Base-by-base conservation (phyloP, 2,797 vertebrate genomes). In the Pseudochromis fuscus region DNA sequence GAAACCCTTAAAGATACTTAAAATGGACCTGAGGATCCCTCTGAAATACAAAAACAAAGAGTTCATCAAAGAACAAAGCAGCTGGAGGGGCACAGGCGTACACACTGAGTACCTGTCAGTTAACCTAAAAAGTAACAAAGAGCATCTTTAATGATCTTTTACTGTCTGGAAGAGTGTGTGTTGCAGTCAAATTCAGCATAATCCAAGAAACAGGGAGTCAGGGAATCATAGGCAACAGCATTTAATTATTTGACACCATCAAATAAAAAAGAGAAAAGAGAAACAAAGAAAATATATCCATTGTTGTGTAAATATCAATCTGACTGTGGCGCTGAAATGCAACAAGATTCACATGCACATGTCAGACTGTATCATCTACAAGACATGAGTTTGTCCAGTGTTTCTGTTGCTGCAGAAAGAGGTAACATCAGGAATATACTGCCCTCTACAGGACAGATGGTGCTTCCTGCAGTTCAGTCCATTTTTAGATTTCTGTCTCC, bases 371-470 rank as follows among this genome's bases (percentile, higher is more conserved):
- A 33, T 1, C 28, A 27, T 21, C 5, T 1, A 18, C 23, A 56
- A 2, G 5, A 9, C 8, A 49, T n/a, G 12, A 5, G 16, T 44
- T 11, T 55, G 3, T n/a, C 16, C 4, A 15, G 1, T 18, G 12
- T 24, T n/a, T 2, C 2, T 27, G 28, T 2, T 19, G 31, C 42
- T 35, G 18, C 9, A 16, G 13, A 49, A 1, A 48, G 21, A 28
- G 0, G 1, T 2, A 58, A 25, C 16, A 60, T 66, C 5, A n/a
- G 62, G 10, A 1, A 0, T 1, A 23, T 2, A 72, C 9, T 61
- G 75, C 84, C 83, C 64, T 56, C 83, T 79, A 7, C 44, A 49
- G 87, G 83, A 42, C 15, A 44, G 0, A 11, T 8, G 1, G 0
- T 0, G 25, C 1, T 1, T 12, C 2, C 51, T 21, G 0, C n/a